These are phyloP conservation scores for Trichomycterus rosablanca DNA, from an alignment of 2,113 vertebrate species.

Conservation along the genomic window DNA sequence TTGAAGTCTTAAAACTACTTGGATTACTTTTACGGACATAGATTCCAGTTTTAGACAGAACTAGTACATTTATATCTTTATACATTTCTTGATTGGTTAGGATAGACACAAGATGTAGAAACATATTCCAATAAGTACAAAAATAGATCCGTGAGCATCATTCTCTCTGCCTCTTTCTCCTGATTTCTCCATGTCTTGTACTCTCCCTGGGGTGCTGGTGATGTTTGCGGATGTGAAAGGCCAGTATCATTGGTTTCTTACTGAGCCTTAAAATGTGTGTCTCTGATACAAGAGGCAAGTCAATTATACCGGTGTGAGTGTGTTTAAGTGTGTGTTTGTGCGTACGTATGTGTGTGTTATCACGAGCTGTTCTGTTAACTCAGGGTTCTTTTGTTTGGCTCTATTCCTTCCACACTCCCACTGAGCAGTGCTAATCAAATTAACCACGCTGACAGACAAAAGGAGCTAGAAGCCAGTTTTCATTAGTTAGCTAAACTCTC, in stretches of 20 bases:
- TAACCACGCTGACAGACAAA: slow-evolving; percentile 69
- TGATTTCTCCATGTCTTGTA: not conserved
- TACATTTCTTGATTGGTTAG: no score
- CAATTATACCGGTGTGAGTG: slow-evolving; percentile 57
- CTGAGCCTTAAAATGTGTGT: slow-evolving; percentile 40
- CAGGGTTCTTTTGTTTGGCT: slow-evolving; percentile 54
- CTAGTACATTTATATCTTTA: no score
- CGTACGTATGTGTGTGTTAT: slow-evolving; percentile 39
- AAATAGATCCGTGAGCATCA: not conserved
- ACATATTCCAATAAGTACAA: not conserved
- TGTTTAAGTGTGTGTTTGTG: slow-evolving; percentile 28
- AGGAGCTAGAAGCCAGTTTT: slow-evolving; percentile 53
- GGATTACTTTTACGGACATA: no score
- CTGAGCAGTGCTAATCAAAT: slow-evolving; percentile 76
- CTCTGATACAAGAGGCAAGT: slow-evolving; percentile 68
- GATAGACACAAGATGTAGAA: no score
- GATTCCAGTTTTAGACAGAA: no score
- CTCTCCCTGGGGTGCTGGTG: slow-evolving; percentile 24
- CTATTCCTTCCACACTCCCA: slow-evolving; percentile 46
- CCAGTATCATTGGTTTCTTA: slow-evolving; percentile 51
- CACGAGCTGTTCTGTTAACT: slow-evolving; percentile 68
- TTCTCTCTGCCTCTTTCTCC: not conserved
- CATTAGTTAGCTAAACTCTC: slow-evolving; percentile 24
- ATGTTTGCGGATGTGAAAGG: slow-evolving; percentile 55
- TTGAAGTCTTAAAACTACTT: no score